Base-by-base conservation (phyloP, 2,113 vertebrate species). In the Mesocricetus auratus region DNA sequence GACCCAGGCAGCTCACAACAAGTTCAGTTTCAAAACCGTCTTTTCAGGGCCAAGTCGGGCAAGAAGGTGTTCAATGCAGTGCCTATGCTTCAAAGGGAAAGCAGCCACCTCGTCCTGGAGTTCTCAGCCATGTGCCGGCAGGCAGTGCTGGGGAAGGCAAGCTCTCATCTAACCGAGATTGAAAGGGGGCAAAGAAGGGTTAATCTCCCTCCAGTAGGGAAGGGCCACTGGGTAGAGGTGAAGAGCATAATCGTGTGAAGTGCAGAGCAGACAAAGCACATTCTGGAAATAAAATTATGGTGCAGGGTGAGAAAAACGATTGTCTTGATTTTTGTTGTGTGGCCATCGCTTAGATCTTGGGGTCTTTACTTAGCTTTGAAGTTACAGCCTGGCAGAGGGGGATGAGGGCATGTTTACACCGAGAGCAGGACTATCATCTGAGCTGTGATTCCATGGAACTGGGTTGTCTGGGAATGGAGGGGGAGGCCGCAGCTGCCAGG, bases 281-380 rank as follows among this genome's bases (percentile, higher is more conserved):
- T 91, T 95, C 91, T 39, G 74, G 82, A 90, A 33, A 64, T 26
- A 42, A 92, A 92, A 96, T 93, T 31, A 73, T 62, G 0, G 60
- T 26, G 66, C 85, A 7, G 47, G 78, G 62, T 0, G 3, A 60
- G 90, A 36, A 85, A 64, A 75, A 47, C 29, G 87, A 92, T 96
- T 75, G 90, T 89, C 71, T 96, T 77, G 26, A 88, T 87, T 92
- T 92, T 94, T 92, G 86, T 66, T 0, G 7, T 4, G 79, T 95
- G 58, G 31, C 88, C 36, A 11, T 88, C 90, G 90, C 95, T 96
- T 90, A 95, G 95, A 93, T 95, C 95, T 97, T 69, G 19, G 68
- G 93, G 75, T 94, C 71, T 94, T 92, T 93, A 87, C 83, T 36
- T 85, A 3, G 75, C 97, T 97, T 98, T 97, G 97, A 97, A 95